Evolutionary conservation across 1,140 invertebrate species (phyloP), one percentile per base, ranked within the genome.

Genomic region (Drosophila willistoni): DNA sequence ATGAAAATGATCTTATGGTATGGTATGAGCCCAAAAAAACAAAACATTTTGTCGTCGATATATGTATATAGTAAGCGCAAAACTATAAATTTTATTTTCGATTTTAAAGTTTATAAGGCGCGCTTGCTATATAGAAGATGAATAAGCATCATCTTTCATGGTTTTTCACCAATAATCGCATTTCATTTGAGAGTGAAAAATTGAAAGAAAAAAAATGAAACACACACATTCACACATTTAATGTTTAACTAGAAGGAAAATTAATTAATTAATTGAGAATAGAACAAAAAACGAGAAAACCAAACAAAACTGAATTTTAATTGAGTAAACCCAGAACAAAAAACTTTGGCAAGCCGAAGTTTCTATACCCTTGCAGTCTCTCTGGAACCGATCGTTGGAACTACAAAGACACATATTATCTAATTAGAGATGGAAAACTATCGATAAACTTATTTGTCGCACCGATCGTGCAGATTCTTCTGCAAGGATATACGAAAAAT

Each of bases 181-280:
- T 68, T 33, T 64, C 62, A 59, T 69, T 47, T 61, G 68, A 60
- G 42, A 59, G 69, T 76, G 47, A 17, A 64, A 29, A 36, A 36
- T 14, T 13, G 61, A 57, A 64, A 64, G 56, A 6, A 39, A 36
- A 19, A 39, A 59, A 6, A 34, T 17, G 19, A 22, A 22, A 12
- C 0, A 39, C 1, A 63, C 36, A 41, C 33, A 42, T 19, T 54
- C 68, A 72, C 72, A 75, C 72, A 75, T 47, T 47, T 47, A 75
- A 19, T 59, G 72, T 75, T 73, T 76, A 80, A 74, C 71, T 76
- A 71, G 65, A 82, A 78, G 47, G 47, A 65, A 77, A 77, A 74
- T 73, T 71, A 74, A 82, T 69, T 62, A 79, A 74, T 78, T 65
- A 81, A 75, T 75, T 75, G 75, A 69, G 67, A 65, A 65, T 75